Evolutionary conservation across 2,888 invertebrate species (phyloP), one percentile per base, ranked within the genome.

Genomic region (Tethea ocularis): DNA sequence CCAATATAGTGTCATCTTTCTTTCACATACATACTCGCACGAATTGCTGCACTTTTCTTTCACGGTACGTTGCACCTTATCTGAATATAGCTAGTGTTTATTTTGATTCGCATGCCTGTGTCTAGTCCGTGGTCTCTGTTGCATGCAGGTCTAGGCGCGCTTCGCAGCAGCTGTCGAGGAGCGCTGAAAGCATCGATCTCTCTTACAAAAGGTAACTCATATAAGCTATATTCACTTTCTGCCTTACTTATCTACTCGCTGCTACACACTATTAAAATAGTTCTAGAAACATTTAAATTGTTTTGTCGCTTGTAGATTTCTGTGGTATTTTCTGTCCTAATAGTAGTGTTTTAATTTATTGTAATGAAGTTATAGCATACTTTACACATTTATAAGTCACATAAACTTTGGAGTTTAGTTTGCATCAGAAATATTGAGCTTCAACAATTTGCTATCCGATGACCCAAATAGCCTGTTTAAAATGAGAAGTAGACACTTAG

Each of bases 71-170:
- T 64, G 61, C 74, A 76, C 79, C 73, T 79, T 82, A 80, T 80
- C 80, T 79, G 77, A 69, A 69, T 71, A 59, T 46, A 23, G 54
- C 36, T 36, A 51, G 65, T 72, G 72, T 70, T 33, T 71, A 73
- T 78, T 70, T 76, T 75, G 71, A 81, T 74, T 80, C 87, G 91
- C 91, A 91, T 92, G 90, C 85, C 84, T 89, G 87, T 90, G 87
- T 89, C 83, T 93, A 92, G 88, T 86, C 83, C 82, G 83, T 86
- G 86, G 88, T 91, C 81, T 93, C 87, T 93, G 87, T 93, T 93
- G 93, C 93, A 93, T 94, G 87, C 94, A 97, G 97, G 96, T 96
- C 97, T 94, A 96, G 97, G 88, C 96, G 97, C 88, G 96, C 97
- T 85, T 97, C 97, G 79, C 97, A 97, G 94, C 97, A 97, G 91